Percentiles rank a stretch among this genome's conserved stretches.
Conservation (phyloP, 2,888 invertebrate genomes). For the Acronicta alni region DNA sequence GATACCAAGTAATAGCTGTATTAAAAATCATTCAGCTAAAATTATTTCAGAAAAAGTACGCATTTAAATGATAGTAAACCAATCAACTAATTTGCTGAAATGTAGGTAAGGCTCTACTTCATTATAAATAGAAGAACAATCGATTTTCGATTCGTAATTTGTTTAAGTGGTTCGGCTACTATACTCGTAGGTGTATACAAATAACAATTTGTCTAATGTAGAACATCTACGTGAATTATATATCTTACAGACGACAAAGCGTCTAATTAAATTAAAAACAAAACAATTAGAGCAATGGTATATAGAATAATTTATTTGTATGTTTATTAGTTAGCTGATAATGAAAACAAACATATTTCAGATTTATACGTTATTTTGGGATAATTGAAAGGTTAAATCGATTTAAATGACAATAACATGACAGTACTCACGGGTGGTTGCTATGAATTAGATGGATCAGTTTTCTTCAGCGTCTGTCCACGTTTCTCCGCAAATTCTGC, state of each 20-base stretch:
- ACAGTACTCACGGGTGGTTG: conserved; percentile 85
- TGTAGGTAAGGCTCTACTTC: conserved; percentile 33
- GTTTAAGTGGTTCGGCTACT: conserved; percentile 27
- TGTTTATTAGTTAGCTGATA: not conserved
- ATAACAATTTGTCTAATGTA: not conserved
- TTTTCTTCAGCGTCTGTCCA: conserved; percentile 79
- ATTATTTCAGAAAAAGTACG: conserved; percentile 8
- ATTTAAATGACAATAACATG: conserved; percentile 40
- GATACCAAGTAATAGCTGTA: not conserved
- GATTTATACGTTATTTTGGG: too few species aligned
- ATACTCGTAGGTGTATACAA: conserved; percentile 9
- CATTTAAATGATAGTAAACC: conserved; percentile 3
- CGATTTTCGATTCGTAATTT: conserved; percentile 51
- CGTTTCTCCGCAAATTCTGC: conserved; percentile 86
- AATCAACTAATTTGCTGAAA: conserved; percentile 23
- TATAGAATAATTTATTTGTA: not conserved
- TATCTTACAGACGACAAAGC: not conserved
- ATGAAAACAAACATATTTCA: not conserved
- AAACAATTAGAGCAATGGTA: too few species aligned
- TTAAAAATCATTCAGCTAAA: not conserved
- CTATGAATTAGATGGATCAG: conserved; percentile 84
- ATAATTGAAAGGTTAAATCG: conserved; percentile 22
- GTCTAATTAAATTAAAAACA: not conserved
- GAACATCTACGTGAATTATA: not conserved
- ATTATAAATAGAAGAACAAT: conserved; percentile 54